Evolutionary conservation across 2,797 vertebrate species (phyloP).

Genomic region (Alfaro cultratus): DNA sequence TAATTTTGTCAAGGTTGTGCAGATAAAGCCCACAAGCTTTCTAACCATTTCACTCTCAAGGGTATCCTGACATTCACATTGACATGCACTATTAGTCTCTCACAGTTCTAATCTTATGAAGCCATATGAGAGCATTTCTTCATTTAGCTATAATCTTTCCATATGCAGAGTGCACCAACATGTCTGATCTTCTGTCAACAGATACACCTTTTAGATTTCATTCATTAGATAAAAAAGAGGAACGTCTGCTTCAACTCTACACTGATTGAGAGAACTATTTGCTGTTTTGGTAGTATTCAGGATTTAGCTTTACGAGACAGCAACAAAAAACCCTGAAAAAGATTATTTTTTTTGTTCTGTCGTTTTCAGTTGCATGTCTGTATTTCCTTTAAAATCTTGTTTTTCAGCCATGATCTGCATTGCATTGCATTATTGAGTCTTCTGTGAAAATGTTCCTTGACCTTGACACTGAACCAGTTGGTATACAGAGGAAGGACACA

Average conservation of each 20-base stretch:
- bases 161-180: slow-evolving; percentile 23
- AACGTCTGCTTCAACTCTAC: not conserved
- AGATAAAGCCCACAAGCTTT: slow-evolving; percentile 60
- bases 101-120: slow-evolving; percentile 4
- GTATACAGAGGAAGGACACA: not conserved
- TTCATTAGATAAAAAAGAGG: slow-evolving; percentile 15
- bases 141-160: slow-evolving; percentile 18
- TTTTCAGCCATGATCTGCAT: not conserved
- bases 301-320: not conserved
- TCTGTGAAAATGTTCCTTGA: not conserved
- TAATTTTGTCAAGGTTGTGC: slow-evolving; percentile 69
- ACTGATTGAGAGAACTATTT: not conserved
- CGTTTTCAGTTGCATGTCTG: not conserved
- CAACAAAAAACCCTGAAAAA: not conserved
- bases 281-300: not conserved
- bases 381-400: not conserved
- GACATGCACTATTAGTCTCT: not conserved
- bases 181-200: slow-evolving; percentile 43
- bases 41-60: slow-evolving; percentile 58
- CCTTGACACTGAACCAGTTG: not conserved
- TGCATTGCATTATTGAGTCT: not conserved
- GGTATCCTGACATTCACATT: slow-evolving; percentile 40
- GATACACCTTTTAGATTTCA: slow-evolving; percentile 37
- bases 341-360: not conserved
- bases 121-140: slow-evolving; percentile 22